Base-by-base conservation (phyloP, 2,113 vertebrate species). In the Brienomyrus longianalis region DNA sequence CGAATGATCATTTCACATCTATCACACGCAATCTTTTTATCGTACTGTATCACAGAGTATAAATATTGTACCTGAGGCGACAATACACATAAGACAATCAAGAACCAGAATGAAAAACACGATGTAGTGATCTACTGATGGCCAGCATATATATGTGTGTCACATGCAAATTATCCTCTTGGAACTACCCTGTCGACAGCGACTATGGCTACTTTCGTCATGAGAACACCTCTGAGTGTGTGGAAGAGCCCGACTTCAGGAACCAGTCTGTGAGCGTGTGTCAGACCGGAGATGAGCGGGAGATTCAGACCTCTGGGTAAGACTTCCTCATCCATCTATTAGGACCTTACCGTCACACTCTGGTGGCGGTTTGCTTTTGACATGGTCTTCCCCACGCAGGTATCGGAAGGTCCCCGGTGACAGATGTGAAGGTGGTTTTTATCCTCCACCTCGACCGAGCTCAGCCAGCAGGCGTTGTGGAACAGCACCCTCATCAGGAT, bases 381-480 rank as follows among this genome's bases (percentile, higher is more conserved):
- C 23, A 1, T n/a, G 0, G 21, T 47, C 27, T 54, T 48, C 52
- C 10, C 52, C 9, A 45, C 31, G 39, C 80, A 97, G 96, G 91
- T 97, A 97, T 90, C 95, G 96, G 1, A 97, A 95, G 91, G 93
- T 96, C 7, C 94, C 96, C 0, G 94, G 96, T 51, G 92, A 97
- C 90, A 93, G 90, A 86, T 97, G 96, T 85, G 94, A 95, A 89
- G 95, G 95, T 5, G 96, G 96, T 0, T 96, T 96, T 91, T 89
- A 35, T 13, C 95, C 95, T 83, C 92, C 91, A 83, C 92, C 88
- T 9, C 83, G 88, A 2, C 88, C 88, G 27, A 89, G 93, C 87
- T 94, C 92, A 0, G 83, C 93, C 45, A 92, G 94, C 90, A 92
- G 92, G 66, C 91, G 91, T 3, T 96, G 96, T 88, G 94, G 92